phyloP scores from a whole-genome alignment of 2,888 invertebrate genomes.

The Leucozona laternaria region DNA sequence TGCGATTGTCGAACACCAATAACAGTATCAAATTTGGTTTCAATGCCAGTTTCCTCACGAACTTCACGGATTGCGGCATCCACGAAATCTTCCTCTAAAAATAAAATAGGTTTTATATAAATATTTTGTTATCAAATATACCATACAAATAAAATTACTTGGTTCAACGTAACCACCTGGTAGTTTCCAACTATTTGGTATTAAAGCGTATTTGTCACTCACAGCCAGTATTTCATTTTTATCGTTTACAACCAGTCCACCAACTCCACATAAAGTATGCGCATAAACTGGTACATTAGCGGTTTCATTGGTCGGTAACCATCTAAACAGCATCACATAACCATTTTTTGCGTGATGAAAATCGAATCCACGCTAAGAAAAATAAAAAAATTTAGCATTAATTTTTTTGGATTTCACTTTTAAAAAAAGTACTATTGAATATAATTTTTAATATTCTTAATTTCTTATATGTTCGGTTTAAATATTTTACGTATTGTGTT shows the following conservation, averaged over 20 bases:
- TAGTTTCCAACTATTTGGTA: slow-evolving; percentile 90
- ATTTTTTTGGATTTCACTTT: too few relatives aligned
- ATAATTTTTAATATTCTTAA: too few relatives aligned
- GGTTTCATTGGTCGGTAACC: slow-evolving; percentile 88
- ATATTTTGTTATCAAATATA: neutral
- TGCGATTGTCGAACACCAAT: slow-evolving; percentile 92
- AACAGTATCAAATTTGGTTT: slow-evolving; percentile 90
- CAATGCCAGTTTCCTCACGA: slow-evolving; percentile 94
- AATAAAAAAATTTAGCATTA: neutral
- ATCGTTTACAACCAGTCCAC: slow-evolving; percentile 93
- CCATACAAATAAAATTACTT: slow-evolving; percentile 84
- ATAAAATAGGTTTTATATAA: neutral
- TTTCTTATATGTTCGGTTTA: too few relatives aligned
- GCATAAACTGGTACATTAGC: slow-evolving; percentile 90
- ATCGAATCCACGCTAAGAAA: slow-evolving; percentile 89
- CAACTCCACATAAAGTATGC: slow-evolving; percentile 93
- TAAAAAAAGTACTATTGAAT: too few relatives aligned
- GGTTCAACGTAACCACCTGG: slow-evolving; percentile 96
- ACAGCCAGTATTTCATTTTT: slow-evolving; percentile 91
- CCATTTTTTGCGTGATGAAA: slow-evolving; percentile 94
- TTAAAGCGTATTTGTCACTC: slow-evolving; percentile 86
- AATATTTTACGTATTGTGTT: too few relatives aligned
- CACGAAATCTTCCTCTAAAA: slow-evolving; percentile 91
- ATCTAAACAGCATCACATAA: slow-evolving; percentile 91
- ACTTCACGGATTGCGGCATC: slow-evolving; percentile 94